A percentile compares a stretch with the other conserved stretches of the same genome.
These are phyloP conservation scores for Chrysogorgia sp. DNA, from an alignment of 92 coral and sea anemone genomes.

Conservation along the genomic window DNA sequence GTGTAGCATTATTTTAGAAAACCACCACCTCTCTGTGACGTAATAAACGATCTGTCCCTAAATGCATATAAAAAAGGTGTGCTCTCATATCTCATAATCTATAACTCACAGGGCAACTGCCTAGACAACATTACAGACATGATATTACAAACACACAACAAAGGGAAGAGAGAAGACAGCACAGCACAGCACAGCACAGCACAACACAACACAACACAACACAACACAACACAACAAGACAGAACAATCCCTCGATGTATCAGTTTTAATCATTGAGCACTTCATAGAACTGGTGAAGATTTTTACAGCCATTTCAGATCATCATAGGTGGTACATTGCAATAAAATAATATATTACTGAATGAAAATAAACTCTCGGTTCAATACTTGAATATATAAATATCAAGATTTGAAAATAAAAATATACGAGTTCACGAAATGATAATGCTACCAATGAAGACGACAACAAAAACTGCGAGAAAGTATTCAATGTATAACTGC, in stretches of 20 bases:
- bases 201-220: background rate
- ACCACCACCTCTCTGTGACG: too few species aligned
- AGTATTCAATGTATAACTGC: background rate
- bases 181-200: background rate
- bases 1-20: too few species aligned
- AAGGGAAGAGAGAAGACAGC: conserved; percentile 2
- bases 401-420: too few species aligned
- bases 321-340: background rate
- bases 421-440: too few species aligned
- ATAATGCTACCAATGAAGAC: too few species aligned
- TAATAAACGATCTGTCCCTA: too few species aligned
- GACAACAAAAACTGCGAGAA: background rate
- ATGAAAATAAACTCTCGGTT: too few species aligned
- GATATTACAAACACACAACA: too few species aligned
- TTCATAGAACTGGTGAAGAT: background rate
- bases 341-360: too few species aligned
- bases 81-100: conserved; percentile 99
- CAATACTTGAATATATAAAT: too few species aligned
- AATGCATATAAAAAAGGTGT: conserved; percentile 3
- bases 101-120: conserved; percentile 82
- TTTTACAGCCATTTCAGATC: background rate
- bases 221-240: conserved; percentile 64
- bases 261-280: conserved; percentile 92
- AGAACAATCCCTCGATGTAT: conserved; percentile 91
- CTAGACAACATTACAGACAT: too few species aligned